phyloP scores from a whole-genome alignment of 2,888 invertebrate genomes.

The Polydrusus cervinus region DNA sequence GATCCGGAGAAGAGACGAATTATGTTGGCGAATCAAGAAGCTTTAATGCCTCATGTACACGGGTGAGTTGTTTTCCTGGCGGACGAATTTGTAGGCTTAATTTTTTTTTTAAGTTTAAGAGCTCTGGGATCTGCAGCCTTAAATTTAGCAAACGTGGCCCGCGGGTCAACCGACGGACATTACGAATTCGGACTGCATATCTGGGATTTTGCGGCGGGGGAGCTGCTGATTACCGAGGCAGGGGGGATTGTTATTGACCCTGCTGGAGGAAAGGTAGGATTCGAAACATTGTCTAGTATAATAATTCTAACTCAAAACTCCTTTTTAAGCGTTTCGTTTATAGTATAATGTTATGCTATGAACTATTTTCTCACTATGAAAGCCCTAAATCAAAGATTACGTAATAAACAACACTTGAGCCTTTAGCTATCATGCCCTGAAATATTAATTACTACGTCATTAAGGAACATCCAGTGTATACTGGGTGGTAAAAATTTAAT shows the following conservation, averaged over 20 bases:
- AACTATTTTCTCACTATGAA: too few relatives aligned
- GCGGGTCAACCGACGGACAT: constrained; percentile 90
- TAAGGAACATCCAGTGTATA: too few relatives aligned
- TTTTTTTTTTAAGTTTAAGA: constrained; percentile 76
- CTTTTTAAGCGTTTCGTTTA: too few relatives aligned
- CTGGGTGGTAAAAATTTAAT: too few relatives aligned
- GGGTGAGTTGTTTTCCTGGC: constrained; percentile 75
- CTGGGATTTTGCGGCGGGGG: constrained; percentile 94
- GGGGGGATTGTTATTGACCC: constrained; percentile 95
- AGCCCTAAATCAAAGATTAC: too few relatives aligned
- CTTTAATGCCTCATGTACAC: constrained; percentile 79
- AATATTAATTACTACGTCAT: too few relatives aligned
- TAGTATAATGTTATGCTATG: too few relatives aligned
- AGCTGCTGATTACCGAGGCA: constrained; percentile 93
- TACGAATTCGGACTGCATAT: constrained; percentile 96
- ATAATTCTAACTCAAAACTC: too few relatives aligned
- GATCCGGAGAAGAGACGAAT: constrained; percentile 80
- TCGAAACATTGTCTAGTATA: neutral
- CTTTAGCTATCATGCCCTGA: too few relatives aligned
- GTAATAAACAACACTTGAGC: too few relatives aligned
- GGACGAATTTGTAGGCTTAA: too few relatives aligned
- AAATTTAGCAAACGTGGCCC: constrained; percentile 95
- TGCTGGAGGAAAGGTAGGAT: constrained; percentile 80
- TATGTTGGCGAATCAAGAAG: constrained; percentile 80
- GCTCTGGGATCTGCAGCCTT: constrained; percentile 94